Evolutionary conservation across 2,113 vertebrate species (phyloP), one percentile per base, ranked within the genome.

Genomic region (Bungarus multicinctus): DNA sequence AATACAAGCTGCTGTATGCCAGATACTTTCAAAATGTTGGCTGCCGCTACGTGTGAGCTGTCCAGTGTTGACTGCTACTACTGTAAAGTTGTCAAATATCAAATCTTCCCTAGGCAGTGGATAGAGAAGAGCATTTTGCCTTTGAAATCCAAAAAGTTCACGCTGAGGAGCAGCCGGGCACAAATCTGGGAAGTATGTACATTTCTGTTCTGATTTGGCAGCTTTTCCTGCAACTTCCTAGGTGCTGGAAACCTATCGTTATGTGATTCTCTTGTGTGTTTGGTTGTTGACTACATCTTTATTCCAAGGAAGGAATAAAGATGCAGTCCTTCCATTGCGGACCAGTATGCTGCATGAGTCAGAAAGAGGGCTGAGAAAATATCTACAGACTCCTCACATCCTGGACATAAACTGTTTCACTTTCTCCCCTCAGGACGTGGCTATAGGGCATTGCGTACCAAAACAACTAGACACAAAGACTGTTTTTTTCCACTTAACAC

Each of bases 1-100:
- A 91, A 91, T 85, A 43, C 74, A 91, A 57, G 43, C 85, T 91
- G 43, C 45, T 87, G 45, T 58, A 87, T 64, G 91, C 30, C 55
- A 64, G 55, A 87, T 25, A n/a, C 85, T 52, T 22, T 91, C 91
- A 91, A 87, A 85, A 91, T 34, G 52, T 34, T 89, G 87, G 64
- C 39, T 85, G 87, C 22, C 2, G 20, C 52, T 45, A 22, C 1
- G 5, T 57, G 87, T 12, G 34, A 88, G 58, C 58, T 81, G 87
- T 74, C 60, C 69, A 45, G 27, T 16, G 52, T 81, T 47, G 50
- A 54, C n/a, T 69, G 57, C n/a, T 69, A 50, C 47, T 88, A 55
- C 58, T 54, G 34, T 39, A 47, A 85, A 89, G 27, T 39, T 89
- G 60, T 74, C 30, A 25, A 43, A 20, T 89, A 30, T 45, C 43